phyloP scores from a whole-genome alignment of 2,113 vertebrate genomes.

The Anthoscopus minutus region DNA sequence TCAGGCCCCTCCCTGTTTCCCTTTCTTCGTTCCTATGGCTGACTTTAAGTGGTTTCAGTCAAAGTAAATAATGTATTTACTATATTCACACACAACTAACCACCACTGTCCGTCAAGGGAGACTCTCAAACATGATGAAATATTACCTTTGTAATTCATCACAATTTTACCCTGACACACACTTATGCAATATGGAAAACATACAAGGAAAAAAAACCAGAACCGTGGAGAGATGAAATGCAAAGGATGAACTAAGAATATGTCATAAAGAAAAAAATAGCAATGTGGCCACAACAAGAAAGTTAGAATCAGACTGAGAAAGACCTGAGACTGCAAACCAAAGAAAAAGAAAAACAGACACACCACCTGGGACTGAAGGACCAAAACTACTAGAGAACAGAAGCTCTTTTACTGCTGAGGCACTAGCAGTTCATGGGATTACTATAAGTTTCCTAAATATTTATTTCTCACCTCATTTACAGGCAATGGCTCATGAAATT shows the following conservation, averaged over 20 bases:
- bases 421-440: background rate
- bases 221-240: rapidly evolving
- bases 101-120: background rate
- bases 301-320: background rate
- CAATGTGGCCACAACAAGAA: background rate
- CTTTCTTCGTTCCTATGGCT: background rate
- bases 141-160: background rate
- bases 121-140: background rate
- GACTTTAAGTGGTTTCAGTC: background rate
- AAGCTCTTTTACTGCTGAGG: background rate
- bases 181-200: background rate
- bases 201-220: background rate
- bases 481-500: background rate
- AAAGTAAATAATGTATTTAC: background rate
- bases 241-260: background rate
- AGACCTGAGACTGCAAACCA: background rate
- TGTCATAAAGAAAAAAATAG: background rate
- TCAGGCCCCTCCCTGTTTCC: background rate
- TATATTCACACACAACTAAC: background rate
- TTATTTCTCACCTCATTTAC: background rate
- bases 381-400: background rate
- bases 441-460: background rate
- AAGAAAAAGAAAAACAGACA: background rate
- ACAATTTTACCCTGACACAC: background rate
- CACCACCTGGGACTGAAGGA: background rate